Evolutionary conservation across 2,797 vertebrate genomes (phyloP), one percentile per base, ranked within the genome.

Genomic region (Sebastes hubbsi): DNA sequence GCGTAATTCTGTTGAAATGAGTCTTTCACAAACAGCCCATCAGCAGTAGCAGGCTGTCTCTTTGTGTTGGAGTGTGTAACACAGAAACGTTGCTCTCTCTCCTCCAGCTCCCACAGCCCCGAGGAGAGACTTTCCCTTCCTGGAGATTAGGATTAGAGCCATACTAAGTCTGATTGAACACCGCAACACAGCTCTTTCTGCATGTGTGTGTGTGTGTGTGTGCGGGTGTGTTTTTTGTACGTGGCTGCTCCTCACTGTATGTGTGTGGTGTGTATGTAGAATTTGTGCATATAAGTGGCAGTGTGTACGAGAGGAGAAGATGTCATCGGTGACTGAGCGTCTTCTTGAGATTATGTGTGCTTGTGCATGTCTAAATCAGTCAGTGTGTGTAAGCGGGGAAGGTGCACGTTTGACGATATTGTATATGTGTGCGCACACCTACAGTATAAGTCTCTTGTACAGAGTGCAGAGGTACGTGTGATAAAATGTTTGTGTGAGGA

Each of bases 61-160:
- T 90, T 90, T 89, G 84, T 91, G 90, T 77, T 68, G 81, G 55
- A 77, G 76, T 72, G 84, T 89, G 81, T 82, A 78, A 86, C 66
- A 52, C 25, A 87, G 87, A 79, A 84, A 75, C 34, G 24, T 10
- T 75, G 75, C 87, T 86, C 81, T 80, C 64, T 74, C 64, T 74
- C 82, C 78, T 87, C 42, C 70, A 83, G 73, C 86, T 89, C 58
- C 46, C 72, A 61, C 84, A 88, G 85, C 81, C 84, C 61, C 0
- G 46, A 92, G 72, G 72, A 89, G 85, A 90, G 87, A 89, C 86
- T 91, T 92, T 88, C 85, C 84, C 80, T 78, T 89, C 46, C 83
- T 75, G 80, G 72, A 93, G 93, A 92, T 92, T 93, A 94, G 93
- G 91, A 92, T 95, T 95, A 93, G 80, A 86, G 88, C 80, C 85